Evolutionary conservation across 2,888 invertebrate genomes (phyloP), one percentile per base, ranked within the genome.

Genomic region (Amphipoea oculea): DNA sequence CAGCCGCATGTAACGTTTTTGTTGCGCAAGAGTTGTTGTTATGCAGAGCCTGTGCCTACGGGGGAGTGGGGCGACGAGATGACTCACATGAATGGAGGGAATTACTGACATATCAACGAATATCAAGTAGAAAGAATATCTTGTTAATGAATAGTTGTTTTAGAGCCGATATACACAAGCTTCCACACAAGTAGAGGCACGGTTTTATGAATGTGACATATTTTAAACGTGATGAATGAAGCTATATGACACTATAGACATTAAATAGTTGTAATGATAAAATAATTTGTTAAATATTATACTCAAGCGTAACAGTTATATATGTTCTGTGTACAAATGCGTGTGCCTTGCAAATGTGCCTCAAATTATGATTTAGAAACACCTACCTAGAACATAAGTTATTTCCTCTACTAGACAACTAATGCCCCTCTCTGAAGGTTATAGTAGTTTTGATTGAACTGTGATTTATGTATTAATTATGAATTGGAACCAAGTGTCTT

Each of bases 61-160:
- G 97, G 97, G n/a, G 98, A 99, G 91, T 99, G 98, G 98, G 99
- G 99, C 0, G 99, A 99, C 91, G 99, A 99, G 95, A 98, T 99
- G 98, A 98, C 98, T 75, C 98, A 98, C 84, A 98, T 99, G 98
- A 98, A 98, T 91, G 98, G 98, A 29, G 97, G 97, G 2, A 95
- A 95, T 88, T 96, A 96, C 87, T 95, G 88, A 89, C 75, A 79
- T 79, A 85, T 83, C 84, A 83, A 76, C 51, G 81, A 77, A 82
- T 80, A 75, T 76, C 69, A 80, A 78, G 36, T 54, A 73, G 77
- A 84, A 86, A 78, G n/a, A 29, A 29, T 29, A 29, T 29, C 78
- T 85, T 67, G 4, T 62, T 65, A 63, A 81, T 80, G 51, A 73
- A 72, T 62, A 81, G 48, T 73, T 54, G 29, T 76, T 76, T 67